Conservation (phyloP, 2,888 invertebrate genomes). For the Drosophila melanosoma region DNA sequence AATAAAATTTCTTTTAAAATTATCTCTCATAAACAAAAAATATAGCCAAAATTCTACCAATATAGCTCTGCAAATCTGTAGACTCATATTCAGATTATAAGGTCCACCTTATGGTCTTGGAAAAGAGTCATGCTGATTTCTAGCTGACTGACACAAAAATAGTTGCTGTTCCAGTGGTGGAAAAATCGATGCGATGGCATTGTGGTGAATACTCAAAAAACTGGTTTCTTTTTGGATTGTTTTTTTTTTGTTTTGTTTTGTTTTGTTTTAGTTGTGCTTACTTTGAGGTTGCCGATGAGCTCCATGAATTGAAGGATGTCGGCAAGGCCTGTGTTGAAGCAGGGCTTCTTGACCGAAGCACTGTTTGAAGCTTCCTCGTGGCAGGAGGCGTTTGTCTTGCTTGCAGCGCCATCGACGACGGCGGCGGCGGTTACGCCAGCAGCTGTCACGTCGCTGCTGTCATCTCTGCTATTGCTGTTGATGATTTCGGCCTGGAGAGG, state of each 20-base stretch:
- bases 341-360: constrained; percentile 75
- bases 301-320: constrained; percentile 88
- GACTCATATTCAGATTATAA: background rate
- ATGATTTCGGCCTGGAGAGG: constrained; percentile 69
- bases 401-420: constrained; percentile 43
- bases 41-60: background rate
- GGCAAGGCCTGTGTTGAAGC: constrained; percentile 81
- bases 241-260: background rate
- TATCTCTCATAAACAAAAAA: background rate
- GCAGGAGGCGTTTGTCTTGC: constrained; percentile 34
- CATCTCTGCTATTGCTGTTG: constrained; percentile 24
- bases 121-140: background rate
- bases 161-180: constrained; percentile 18
- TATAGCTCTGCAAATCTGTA: background rate
- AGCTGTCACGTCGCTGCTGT: constrained; percentile 28
- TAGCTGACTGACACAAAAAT: constrained; percentile 1
- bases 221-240: constrained; percentile 12
- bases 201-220: constrained; percentile 20
- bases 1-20: background rate
- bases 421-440: constrained; percentile 27
- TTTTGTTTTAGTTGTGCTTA: constrained; percentile 77
- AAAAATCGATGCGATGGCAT: constrained; percentile 63
- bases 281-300: constrained; percentile 90
- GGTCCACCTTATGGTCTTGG: background rate
- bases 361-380: constrained; percentile 50